Evolutionary conservation across 2,888 invertebrate species (phyloP).

Genomic region (Rhogogaster chlorosoma): DNA sequence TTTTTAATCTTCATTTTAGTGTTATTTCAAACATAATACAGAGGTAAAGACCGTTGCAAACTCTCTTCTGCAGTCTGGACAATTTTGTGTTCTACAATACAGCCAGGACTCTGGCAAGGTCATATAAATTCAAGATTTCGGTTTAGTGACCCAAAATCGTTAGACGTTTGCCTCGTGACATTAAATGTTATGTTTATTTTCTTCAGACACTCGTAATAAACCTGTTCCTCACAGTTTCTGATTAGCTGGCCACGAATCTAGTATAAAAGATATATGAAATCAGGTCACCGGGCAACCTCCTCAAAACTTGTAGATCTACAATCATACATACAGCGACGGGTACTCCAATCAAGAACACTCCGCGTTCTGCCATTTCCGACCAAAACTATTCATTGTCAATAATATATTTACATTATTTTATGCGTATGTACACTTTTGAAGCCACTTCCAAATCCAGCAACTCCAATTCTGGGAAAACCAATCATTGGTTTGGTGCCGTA

Average conservation of each 20-base stretch:
- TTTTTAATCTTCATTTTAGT: background rate
- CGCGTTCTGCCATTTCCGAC: background rate
- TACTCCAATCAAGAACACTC: background rate
- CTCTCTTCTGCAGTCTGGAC: background rate
- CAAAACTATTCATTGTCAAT: background rate
- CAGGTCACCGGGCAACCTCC: background rate
- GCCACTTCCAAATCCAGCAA: background rate
- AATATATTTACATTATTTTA: background rate
- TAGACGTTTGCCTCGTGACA: background rate
- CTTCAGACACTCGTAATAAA: background rate
- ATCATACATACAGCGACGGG: background rate
- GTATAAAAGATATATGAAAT: background rate
- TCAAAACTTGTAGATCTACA: background rate
- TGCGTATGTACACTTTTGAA: background rate
- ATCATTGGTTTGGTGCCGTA: background rate
- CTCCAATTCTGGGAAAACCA: background rate
- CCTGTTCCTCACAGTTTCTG: background rate
- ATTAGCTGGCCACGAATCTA: background rate
- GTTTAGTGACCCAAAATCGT: background rate
- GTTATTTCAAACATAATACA: background rate
- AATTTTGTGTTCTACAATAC: background rate
- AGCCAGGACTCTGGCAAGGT: background rate
- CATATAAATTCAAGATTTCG: background rate
- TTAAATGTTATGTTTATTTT: background rate
- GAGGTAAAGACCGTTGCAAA: background rate